Percentiles rank a stretch among this genome's conserved stretches.
Evolutionary conservation across 2,797 vertebrate genomes (phyloP).

Genomic region (Carapus acus): DNA sequence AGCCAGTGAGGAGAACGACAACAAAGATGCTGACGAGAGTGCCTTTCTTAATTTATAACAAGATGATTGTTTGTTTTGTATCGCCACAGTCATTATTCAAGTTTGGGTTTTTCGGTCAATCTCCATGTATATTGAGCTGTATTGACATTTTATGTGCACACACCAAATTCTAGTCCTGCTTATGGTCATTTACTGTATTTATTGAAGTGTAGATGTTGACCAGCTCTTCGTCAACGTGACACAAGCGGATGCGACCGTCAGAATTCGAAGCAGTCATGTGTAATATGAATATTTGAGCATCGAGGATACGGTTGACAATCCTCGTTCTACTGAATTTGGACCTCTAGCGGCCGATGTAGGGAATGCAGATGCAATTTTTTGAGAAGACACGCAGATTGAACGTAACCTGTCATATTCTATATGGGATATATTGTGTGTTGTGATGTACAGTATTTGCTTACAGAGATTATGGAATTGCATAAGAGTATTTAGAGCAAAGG

Average conservation of each 20-base stretch:
- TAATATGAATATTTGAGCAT: too few species aligned
- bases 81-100: not conserved
- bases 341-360: too few species aligned
- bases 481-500: too few species aligned
- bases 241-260: too few species aligned
- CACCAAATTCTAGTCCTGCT: slow-evolving; percentile 5
- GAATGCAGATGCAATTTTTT: too few species aligned
- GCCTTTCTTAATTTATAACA: slow-evolving; percentile 23
- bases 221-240: slow-evolving; percentile 19
- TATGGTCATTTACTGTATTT: slow-evolving; percentile 44
- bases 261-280: slow-evolving; percentile 37
- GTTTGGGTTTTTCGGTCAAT: not conserved
- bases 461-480: too few species aligned
- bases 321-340: too few species aligned
- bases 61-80: slow-evolving; percentile 1
- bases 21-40: slow-evolving; percentile 31
- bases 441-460: too few species aligned
- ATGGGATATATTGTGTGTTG: too few species aligned
- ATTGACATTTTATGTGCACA: not conserved
- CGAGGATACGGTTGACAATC: too few species aligned
- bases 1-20: slow-evolving; percentile 4
- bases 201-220: slow-evolving; percentile 31
- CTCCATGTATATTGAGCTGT: not conserved
- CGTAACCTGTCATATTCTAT: too few species aligned
- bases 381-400: too few species aligned